Percentiles rank a stretch among this genome's conserved stretches.
Evolutionary conservation across 2,888 invertebrate species (phyloP).

Genomic region (Platynereis dumerilii): DNA sequence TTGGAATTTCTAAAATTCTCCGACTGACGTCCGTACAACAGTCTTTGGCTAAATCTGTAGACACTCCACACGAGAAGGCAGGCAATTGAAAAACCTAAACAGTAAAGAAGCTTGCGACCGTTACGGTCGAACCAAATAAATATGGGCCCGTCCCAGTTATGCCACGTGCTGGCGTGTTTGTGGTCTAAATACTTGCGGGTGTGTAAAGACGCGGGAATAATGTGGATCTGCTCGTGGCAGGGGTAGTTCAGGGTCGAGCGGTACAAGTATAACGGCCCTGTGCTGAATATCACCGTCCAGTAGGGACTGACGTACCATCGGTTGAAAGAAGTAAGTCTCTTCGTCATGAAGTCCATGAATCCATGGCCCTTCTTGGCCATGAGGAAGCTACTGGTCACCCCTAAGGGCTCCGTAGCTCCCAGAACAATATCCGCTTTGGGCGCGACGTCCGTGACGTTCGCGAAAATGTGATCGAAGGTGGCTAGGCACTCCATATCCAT

Average conservation of each 20-base stretch:
- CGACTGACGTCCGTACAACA: too few relatives aligned
- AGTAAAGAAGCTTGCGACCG: slow-evolving; percentile 7
- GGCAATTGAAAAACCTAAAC: neutral
- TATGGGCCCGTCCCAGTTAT: slow-evolving; percentile 30
- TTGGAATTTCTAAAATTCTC: too few relatives aligned
- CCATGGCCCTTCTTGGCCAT: slow-evolving; percentile 23
- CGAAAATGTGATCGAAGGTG: slow-evolving; percentile 2
- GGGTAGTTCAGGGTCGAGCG: slow-evolving; percentile 11
- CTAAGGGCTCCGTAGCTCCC: slow-evolving; percentile 26
- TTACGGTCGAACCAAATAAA: slow-evolving; percentile 24
- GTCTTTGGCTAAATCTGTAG: too few relatives aligned
- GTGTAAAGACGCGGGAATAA: slow-evolving; percentile 9
- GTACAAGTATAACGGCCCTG: slow-evolving; percentile 33
- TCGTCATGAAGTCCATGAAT: slow-evolving; percentile 21
- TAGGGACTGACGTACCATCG: slow-evolving; percentile 27
- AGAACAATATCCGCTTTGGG: slow-evolving; percentile 21
- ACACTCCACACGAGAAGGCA: too few relatives aligned
- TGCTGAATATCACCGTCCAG: slow-evolving; percentile 33
- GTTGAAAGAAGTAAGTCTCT: neutral
- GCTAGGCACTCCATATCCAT: slow-evolving; percentile 10
- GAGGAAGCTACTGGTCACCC: slow-evolving; percentile 32
- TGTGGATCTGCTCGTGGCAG: slow-evolving; percentile 7
- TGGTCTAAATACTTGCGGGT: slow-evolving; percentile 13
- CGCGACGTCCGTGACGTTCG: neutral
- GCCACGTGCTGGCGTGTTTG: slow-evolving; percentile 26